Evolutionary conservation across 2,113 vertebrate genomes (phyloP).

Genomic region (Plecturocebus donacophilus): DNA sequence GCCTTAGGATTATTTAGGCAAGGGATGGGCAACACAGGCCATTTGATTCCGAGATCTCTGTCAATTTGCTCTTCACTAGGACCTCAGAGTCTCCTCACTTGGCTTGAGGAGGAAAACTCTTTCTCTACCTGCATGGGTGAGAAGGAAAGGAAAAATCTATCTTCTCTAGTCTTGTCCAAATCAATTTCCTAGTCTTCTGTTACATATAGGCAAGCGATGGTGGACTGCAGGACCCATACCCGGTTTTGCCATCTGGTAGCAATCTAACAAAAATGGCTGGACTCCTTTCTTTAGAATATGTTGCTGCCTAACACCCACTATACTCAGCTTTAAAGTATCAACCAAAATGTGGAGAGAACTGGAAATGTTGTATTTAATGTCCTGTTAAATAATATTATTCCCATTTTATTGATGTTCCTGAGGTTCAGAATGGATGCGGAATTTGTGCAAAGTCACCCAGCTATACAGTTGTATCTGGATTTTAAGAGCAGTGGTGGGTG

Average conservation of each 20-base stretch:
- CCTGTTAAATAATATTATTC: neutral
- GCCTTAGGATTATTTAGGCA: neutral
- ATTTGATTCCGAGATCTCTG: neutral
- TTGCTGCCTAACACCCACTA: neutral
- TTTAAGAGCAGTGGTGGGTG: neutral
- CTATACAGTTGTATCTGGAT: neutral
- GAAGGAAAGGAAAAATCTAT: neutral
- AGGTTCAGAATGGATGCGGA: neutral
- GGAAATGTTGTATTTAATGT: neutral
- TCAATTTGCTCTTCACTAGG: neutral
- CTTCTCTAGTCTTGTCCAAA: neutral
- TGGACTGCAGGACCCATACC: accelerated
- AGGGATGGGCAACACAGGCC: neutral
- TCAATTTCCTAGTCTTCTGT: neutral
- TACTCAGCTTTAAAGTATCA: neutral
- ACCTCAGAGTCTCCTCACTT: neutral
- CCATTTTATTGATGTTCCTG: neutral
- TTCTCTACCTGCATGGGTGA: neutral
- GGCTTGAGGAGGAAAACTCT: neutral
- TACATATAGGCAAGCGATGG: neutral
- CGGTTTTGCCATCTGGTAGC: neutral
- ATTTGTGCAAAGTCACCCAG: neutral
- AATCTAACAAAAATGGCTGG: neutral
- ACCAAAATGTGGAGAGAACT: neutral
- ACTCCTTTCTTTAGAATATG: neutral